phyloP scores from a whole-genome alignment of 2,888 invertebrate genomes.

The Lepidonotus clava region DNA sequence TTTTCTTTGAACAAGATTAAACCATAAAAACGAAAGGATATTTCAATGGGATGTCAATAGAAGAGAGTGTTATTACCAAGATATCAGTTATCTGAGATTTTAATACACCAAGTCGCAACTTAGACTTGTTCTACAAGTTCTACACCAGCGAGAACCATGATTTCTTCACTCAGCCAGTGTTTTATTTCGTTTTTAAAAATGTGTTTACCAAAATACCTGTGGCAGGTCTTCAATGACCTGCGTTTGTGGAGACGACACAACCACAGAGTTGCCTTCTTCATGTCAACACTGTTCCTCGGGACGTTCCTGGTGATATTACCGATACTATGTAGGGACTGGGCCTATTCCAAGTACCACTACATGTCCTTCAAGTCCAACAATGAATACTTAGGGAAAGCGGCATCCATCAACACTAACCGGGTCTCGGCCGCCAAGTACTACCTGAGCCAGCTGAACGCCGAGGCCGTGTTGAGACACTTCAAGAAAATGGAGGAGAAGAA shows the following conservation, averaged over 20 bases:
- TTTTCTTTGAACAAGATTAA: too few relatives aligned
- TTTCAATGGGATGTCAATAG: too few relatives aligned
- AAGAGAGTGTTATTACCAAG: too few relatives aligned
- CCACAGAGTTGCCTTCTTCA: slow-evolving; percentile 41
- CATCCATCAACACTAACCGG: slow-evolving; percentile 13
- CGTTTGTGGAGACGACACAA: slow-evolving; percentile 7
- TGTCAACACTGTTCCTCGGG: neutral
- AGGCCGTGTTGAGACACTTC: neutral
- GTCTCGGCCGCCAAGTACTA: slow-evolving; percentile 24
- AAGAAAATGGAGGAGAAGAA: slow-evolving; percentile 21
- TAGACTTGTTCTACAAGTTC: too few relatives aligned
- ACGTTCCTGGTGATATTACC: slow-evolving; percentile 54
- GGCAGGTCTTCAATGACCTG: slow-evolving; percentile 24
- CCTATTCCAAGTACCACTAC: slow-evolving; percentile 45
- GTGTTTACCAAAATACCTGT: neutral
- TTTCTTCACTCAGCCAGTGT: too few relatives aligned
- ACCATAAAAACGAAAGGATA: too few relatives aligned
- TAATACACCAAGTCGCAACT: too few relatives aligned
- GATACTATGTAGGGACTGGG: slow-evolving; percentile 48
- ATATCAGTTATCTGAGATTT: too few relatives aligned
- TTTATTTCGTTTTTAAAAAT: neutral
- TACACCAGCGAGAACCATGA: too few relatives aligned
- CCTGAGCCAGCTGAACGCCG: slow-evolving; percentile 16
- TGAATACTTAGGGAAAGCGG: neutral
- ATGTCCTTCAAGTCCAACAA: neutral